These are phyloP conservation scores for Suncus etruscus DNA, from an alignment of 2,113 vertebrate genomes.

Conservation along the genomic window DNA sequence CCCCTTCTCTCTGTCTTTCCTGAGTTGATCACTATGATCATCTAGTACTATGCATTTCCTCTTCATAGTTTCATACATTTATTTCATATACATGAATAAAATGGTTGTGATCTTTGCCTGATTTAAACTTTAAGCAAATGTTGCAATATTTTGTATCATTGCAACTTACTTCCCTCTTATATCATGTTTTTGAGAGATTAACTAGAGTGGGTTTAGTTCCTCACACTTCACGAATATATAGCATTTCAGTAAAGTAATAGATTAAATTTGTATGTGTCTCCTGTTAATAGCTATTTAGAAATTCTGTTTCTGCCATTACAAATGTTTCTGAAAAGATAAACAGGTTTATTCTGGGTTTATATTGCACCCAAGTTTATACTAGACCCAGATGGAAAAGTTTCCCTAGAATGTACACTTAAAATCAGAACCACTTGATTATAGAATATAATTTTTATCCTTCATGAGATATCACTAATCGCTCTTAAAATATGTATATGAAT, in stretches of 20 bases:
- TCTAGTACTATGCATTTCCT: neutral
- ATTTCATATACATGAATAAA: neutral
- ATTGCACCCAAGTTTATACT: no score
- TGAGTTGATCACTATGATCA: neutral
- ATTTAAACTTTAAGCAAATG: neutral
- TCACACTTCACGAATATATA: slow-evolving; percentile 22
- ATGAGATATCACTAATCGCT: neutral
- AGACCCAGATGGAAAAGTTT: neutral
- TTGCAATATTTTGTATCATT: neutral
- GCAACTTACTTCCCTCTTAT: neutral
- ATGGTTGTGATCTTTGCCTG: neutral
- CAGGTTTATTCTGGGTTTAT: no score
- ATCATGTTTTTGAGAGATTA: neutral
- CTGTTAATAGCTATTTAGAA: neutral
- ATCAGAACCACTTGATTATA: neutral
- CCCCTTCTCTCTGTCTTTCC: neutral
- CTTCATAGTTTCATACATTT: neutral
- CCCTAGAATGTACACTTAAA: neutral
- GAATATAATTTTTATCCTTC: neutral
- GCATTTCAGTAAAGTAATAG: slow-evolving; percentile 14
- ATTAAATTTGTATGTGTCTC: neutral
- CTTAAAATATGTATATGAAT: neutral
- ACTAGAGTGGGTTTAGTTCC: neutral
- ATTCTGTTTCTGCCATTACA: slow-evolving; percentile 1
- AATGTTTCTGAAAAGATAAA: neutral